These are phyloP conservation scores for Spheniscus mendiculus DNA, from an alignment of 2,113 vertebrate genomes.

Conservation along the genomic window DNA sequence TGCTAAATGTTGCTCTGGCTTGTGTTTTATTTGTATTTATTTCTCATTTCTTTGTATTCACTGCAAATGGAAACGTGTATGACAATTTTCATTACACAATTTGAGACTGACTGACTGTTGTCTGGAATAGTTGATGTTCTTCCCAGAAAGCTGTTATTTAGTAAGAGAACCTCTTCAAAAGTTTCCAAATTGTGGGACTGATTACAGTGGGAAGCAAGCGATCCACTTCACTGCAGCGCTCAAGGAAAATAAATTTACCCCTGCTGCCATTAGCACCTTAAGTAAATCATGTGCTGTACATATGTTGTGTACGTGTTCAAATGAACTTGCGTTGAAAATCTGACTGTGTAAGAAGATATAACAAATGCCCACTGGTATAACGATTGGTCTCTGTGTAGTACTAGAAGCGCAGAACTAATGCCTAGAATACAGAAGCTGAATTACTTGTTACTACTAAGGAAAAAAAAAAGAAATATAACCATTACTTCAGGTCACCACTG, in stretches of 20 bases:
- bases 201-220: neutral
- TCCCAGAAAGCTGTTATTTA: neutral
- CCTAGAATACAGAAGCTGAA: conserved; percentile 19
- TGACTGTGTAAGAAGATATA: neutral
- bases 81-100: neutral
- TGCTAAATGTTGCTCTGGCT: neutral
- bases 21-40: neutral
- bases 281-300: neutral
- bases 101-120: neutral
- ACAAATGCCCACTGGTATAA: neutral
- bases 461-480: neutral
- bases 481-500: conserved; percentile 39
- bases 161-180: neutral
- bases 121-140: neutral
- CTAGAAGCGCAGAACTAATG: neutral
- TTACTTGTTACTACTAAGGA: conserved; percentile 1
- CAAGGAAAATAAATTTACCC: neutral
- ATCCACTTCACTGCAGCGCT: neutral
- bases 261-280: neutral
- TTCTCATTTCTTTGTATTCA: neutral
- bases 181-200: neutral
- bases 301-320: neutral
- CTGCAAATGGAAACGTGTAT: neutral
- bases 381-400: neutral
- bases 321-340: neutral